Evolutionary conservation across 2,888 invertebrate genomes (phyloP).

Genomic region (Hemithea aestivaria): DNA sequence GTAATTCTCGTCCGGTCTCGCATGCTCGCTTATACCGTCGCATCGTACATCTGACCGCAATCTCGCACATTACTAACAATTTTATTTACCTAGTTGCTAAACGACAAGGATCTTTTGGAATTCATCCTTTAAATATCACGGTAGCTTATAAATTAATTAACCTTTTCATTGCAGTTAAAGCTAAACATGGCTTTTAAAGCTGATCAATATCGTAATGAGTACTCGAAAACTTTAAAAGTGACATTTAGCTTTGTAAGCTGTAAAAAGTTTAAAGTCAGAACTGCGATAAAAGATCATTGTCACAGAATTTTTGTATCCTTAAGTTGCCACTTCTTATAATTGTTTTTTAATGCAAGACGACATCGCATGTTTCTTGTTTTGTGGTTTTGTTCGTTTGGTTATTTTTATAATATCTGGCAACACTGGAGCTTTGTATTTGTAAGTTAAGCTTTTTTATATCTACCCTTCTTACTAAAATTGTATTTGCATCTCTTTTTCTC

Average conservation of each 20-base stretch:
- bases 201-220: no score
- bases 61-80: slow-evolving; percentile 21
- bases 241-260: no score
- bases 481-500: no score
- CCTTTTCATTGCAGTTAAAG: no score
- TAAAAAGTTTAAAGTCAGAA: no score
- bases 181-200: no score
- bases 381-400: slow-evolving; percentile 2
- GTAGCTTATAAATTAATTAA: no score
- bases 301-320: slow-evolving; percentile 9
- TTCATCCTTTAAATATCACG: no score
- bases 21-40: slow-evolving; percentile 17
- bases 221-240: no score
- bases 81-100: slow-evolving; percentile 4
- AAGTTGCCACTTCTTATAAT: slow-evolving; percentile 16
- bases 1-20: slow-evolving; percentile 9
- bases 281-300: slow-evolving; percentile 2
- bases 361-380: slow-evolving; percentile 3
- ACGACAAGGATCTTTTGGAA: no score
- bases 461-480: no score
- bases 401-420: slow-evolving; percentile 19
- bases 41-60: slow-evolving; percentile 8
- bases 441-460: slow-evolving; percentile 9
- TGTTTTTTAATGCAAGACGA: slow-evolving; percentile 5
- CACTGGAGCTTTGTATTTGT: slow-evolving; percentile 14